phyloP scores from a whole-genome alignment of 92 coral and sea anemone genomes.

The Porites divaricata region DNA sequence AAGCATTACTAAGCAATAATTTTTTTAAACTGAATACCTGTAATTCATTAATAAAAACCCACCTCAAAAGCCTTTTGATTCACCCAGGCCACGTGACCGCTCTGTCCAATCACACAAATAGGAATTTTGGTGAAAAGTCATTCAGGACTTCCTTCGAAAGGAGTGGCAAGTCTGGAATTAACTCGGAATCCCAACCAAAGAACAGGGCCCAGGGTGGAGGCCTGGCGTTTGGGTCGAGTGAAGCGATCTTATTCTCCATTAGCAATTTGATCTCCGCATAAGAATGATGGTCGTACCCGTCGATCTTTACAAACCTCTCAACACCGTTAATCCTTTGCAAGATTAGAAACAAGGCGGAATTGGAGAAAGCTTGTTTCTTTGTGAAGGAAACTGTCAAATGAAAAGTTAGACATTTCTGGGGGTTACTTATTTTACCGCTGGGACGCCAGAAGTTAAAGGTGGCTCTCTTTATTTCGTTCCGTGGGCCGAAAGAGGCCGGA shows the following conservation, averaged over 20 bases:
- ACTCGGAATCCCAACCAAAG: conserved; percentile 78
- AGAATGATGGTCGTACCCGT: conserved; percentile 31
- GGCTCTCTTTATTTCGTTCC: no score
- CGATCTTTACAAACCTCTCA: conserved; percentile 14
- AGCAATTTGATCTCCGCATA: conserved; percentile 46
- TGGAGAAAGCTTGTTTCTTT: not conserved
- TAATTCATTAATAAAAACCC: not conserved
- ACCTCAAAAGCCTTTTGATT: conserved; percentile 66
- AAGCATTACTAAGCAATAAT: not conserved
- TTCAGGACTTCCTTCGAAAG: conserved; percentile 52
- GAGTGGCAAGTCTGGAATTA: conserved; percentile 50
- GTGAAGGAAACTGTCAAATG: not conserved
- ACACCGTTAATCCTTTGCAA: not conserved
- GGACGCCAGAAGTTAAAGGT: not conserved
- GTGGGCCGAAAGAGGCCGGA: no score
- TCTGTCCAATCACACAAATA: conserved; percentile 57
- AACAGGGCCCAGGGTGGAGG: conserved; percentile 60
- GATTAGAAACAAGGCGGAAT: not conserved
- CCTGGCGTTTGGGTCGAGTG: conserved; percentile 9
- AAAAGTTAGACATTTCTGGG: not conserved
- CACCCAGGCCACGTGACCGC: conserved; percentile 69
- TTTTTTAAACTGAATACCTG: not conserved
- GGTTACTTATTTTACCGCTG: not conserved
- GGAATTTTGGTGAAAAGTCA: conserved; percentile 46
- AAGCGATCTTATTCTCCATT: conserved; percentile 34